These are phyloP conservation scores for Caenorhabditis sp. DNA, from an alignment of 2,888 invertebrate genomes.

Conservation along the genomic window DNA sequence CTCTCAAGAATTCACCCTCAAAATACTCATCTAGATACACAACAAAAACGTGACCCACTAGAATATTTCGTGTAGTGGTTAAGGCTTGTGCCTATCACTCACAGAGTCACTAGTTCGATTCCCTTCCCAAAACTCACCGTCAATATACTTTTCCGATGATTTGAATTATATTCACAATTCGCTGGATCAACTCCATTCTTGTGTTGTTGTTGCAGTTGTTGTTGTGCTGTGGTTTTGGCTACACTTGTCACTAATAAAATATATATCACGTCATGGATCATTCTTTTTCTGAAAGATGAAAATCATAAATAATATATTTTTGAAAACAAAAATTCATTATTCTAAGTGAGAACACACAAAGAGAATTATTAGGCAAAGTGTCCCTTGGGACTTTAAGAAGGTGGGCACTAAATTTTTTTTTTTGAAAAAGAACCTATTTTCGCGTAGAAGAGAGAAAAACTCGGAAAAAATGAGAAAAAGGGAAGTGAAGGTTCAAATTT, in stretches of 20 bases:
- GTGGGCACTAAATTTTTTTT: neutral
- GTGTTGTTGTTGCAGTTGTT: neutral
- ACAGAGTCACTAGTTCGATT: no score
- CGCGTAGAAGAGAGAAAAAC: neutral
- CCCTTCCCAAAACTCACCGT: no score
- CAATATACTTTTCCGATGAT: conserved; percentile 62
- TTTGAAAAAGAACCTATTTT: no score
- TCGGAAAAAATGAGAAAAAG: neutral
- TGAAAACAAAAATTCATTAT: neutral
- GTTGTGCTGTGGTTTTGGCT: conserved; percentile 11
- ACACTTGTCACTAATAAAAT: conserved; percentile 38
- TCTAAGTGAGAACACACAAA: no score
- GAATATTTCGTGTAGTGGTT: no score
- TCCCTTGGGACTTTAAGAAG: no score
- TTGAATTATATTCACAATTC: conserved; percentile 51
- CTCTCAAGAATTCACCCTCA: no score
- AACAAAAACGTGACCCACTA: no score
- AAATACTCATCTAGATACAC: no score
- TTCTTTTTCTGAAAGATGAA: conserved; percentile 18
- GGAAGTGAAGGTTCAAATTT: neutral
- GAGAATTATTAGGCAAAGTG: no score
- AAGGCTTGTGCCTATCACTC: no score
- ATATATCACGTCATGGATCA: conserved; percentile 44
- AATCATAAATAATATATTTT: neutral
- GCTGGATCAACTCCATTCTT: conserved; percentile 8